A percentile compares a stretch with the other conserved stretches of the same genome.
These are phyloP conservation scores for Lophius americanus DNA, from an alignment of 2,797 vertebrate genomes.

Conservation along the genomic window DNA sequence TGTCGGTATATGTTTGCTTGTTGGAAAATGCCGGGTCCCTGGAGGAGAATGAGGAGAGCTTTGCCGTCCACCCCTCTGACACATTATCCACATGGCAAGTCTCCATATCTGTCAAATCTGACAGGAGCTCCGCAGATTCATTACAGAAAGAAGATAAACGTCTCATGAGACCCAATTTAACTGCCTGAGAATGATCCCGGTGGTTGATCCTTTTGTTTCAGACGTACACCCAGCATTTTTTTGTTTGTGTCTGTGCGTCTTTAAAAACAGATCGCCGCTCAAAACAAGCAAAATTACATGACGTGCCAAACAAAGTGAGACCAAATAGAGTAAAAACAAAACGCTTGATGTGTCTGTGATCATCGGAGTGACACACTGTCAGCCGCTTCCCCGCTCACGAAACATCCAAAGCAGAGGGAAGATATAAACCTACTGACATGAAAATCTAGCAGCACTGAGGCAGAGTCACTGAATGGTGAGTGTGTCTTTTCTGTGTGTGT, in stretches of 20 bases:
- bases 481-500: constrained; percentile 36
- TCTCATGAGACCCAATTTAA: constrained; percentile 52
- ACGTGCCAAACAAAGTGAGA: constrained; percentile 62
- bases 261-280: constrained; percentile 54
- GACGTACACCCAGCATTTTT: constrained; percentile 6
- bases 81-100: constrained; percentile 37
- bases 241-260: constrained; percentile 29
- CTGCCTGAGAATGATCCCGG: constrained; percentile 42
- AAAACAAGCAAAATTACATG: constrained; percentile 60
- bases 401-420: constrained; percentile 55
- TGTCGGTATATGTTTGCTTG: constrained; percentile 56
- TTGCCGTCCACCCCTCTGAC: constrained; percentile 48
- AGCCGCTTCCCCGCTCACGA: constrained; percentile 47
- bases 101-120: constrained; percentile 56
- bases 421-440: constrained; percentile 55
- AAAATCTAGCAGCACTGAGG: constrained; percentile 61
- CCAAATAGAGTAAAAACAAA: constrained; percentile 66
- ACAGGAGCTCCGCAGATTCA: constrained; percentile 41
- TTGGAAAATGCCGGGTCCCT: constrained; percentile 39
- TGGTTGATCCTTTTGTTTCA: constrained; percentile 42
- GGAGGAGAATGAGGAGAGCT: constrained; percentile 50
- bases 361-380: constrained; percentile 65
- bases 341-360: constrained; percentile 59
- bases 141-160: constrained; percentile 52
- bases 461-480: constrained; percentile 47